Evolutionary conservation across 2,113 vertebrate species (phyloP).

Genomic region (Campylorhamphus procurvoides): DNA sequence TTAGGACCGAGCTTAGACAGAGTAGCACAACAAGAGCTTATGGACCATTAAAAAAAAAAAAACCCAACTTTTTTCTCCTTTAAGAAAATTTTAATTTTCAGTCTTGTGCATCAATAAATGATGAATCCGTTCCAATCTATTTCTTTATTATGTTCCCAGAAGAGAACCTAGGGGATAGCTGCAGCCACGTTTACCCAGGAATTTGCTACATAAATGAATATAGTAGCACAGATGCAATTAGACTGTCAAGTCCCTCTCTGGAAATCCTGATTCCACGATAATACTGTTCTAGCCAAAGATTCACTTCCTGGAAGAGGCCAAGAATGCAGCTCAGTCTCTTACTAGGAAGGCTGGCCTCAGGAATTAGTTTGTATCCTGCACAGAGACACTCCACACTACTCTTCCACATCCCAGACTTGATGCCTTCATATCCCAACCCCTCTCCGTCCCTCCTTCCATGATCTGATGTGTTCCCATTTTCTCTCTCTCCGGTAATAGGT

Average conservation of each 20-base stretch:
- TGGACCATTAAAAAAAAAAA: background rate
- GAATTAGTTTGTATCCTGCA: background rate
- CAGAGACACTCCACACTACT: background rate
- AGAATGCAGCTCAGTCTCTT: background rate
- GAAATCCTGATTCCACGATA: background rate
- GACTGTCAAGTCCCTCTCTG: background rate
- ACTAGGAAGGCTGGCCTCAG: background rate
- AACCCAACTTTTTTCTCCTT: background rate
- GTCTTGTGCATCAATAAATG: rapidly evolving
- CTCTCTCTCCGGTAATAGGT: background rate
- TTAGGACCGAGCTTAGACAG: background rate
- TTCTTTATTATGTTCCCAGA: background rate
- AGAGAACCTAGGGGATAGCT: background rate
- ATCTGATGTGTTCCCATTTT: background rate
- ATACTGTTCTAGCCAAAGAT: background rate
- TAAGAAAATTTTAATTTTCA: background rate
- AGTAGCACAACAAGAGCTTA: background rate
- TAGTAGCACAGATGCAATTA: background rate
- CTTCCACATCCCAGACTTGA: background rate
- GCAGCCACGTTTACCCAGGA: background rate
- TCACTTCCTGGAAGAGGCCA: background rate
- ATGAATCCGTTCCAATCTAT: background rate
- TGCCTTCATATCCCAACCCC: background rate
- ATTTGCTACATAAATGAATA: background rate
- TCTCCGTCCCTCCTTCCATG: background rate